These are phyloP conservation scores for Misgurnus anguillicaudatus DNA, from an alignment of 2,113 vertebrate genomes.

Conservation along the genomic window DNA sequence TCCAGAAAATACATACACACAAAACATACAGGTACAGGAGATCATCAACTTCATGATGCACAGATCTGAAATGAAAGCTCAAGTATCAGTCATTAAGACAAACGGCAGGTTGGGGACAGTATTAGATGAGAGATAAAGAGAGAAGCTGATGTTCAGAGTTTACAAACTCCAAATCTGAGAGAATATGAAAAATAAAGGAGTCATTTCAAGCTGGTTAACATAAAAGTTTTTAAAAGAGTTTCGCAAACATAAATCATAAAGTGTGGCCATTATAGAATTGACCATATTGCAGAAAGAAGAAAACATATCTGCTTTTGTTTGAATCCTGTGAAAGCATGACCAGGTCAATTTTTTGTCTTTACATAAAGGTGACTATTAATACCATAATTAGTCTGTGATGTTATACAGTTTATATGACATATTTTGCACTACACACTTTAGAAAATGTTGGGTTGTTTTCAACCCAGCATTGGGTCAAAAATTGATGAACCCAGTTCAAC, in stretches of 20 bases:
- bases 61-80: conserved; percentile 64
- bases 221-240: background rate
- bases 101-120: conserved; percentile 55
- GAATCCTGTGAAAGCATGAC: background rate
- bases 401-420: no score
- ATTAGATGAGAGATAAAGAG: background rate
- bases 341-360: background rate
- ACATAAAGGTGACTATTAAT: no score
- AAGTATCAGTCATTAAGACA: conserved; percentile 71
- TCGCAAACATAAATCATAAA: conserved; percentile 1
- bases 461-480: no score
- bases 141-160: no score
- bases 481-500: no score
- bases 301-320: conserved; percentile 4
- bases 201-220: conserved; percentile 6
- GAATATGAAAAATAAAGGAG: background rate
- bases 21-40: conserved; percentile 64
- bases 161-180: no score
- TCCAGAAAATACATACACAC: conserved; percentile 45
- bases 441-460: no score
- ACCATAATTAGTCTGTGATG: no score
- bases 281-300: conserved; percentile 11
- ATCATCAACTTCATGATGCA: no score
- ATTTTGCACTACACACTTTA: no score
- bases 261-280: background rate